Base-by-base conservation (phyloP, 2,113 vertebrate species). In the Canis aureus region DNA sequence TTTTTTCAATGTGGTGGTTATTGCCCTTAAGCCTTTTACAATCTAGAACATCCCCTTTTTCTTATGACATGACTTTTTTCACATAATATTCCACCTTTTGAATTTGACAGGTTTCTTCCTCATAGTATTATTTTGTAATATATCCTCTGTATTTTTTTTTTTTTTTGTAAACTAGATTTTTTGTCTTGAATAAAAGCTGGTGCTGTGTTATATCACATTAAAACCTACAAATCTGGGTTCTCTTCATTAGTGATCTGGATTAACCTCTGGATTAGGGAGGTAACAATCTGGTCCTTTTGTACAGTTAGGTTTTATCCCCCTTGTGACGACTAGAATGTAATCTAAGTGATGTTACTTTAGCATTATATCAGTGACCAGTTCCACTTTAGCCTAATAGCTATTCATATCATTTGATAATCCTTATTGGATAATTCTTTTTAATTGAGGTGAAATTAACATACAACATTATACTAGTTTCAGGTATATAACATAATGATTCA, bases 271-370 rank as follows among this genome's bases (percentile, higher is more conserved):
- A 38, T 81, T 82, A 66, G 35, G 51, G 38, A 92, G 7, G 20
- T 66, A 38, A 82, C 7, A 67, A 3, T 83, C 32, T 90, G 13
- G 38, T 86, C 12, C 55, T 59, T 73, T 67, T 81, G 2, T 71
- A 49, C 19, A 85, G 64, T 88, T 84, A 83, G 20, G 4, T 94
- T 87, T 93, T 64, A n/a, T 38, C 8, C 10, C 16, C 23, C 13
- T 60, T 87, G 20, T 62, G 15, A 60, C 69, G 23, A 60, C 79
- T 95, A 69, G 87, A 95, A 83, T 79, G 25, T 93, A 86, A 87
- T 38, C 66, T 94, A 67, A 89, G 93, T 95, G 53, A 91, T 64
- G 59, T 66, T 97, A 85, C 27, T 89, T 91, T 82, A 90, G 20
- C 35, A 71, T 94, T 71, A 43, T 66, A 43, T 89, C 55, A 93